Evolutionary conservation across 1,140 invertebrate species (phyloP), one percentile per base, ranked within the genome.

Genomic region (Cataglyphis hispanica): DNA sequence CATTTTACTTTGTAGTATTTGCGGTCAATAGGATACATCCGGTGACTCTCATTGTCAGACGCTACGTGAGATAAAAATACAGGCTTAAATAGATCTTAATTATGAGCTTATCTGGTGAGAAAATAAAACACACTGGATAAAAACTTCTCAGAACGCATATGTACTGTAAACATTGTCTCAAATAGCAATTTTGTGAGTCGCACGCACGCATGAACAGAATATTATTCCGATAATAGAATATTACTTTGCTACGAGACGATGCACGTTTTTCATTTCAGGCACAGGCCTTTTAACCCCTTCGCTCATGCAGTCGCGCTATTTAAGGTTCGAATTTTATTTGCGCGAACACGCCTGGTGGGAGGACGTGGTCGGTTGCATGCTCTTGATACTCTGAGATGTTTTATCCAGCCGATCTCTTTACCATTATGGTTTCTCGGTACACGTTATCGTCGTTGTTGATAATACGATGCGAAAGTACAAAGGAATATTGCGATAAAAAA

Each of bases 261-360:
- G 25, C 58, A 56, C 13, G 81, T 89, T 89, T 89, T 88, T 89
- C 78, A 80, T 80, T 76, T 50, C 75, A 19, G 34, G 25, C 53
- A 27, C 70, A 72, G 77, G 64, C 72, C 46, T 88, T 88, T 89
- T 86, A 86, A 70, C 76, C 87, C 84, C 66, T 70, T 89, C 75
- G 80, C 66, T 16, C n/a, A 2, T 31, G 16, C 87, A 75, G 69
- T 74, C 67, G 76, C 83, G 87, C 87, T 88, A 89, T 89, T 89
- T 88, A 88, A 84, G 88, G 76, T 80, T 66, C 84, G 64, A 89
- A 81, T 89, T 86, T 89, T 89, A 89, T 89, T 89, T 86, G 76
- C 63, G 77, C 86, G 58, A 61, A 84, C 50, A 53, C 66, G 76
- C 58, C 56, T 34, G 25, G 25, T 58, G 40, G 37, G 58, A 64